Conservation (phyloP, 2,113 vertebrate species). For the Natator depressus region DNA sequence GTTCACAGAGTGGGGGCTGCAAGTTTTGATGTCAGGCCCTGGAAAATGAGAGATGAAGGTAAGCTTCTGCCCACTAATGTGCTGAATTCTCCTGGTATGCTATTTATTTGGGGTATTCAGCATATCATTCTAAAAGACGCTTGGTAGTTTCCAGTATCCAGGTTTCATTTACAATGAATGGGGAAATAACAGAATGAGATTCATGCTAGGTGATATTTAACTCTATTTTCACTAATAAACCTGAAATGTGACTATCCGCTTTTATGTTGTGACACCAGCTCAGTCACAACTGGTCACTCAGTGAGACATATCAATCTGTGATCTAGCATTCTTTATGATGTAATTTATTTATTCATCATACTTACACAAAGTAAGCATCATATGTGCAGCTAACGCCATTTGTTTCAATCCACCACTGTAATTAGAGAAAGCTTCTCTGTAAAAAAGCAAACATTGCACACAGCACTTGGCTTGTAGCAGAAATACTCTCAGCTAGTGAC, state of each 20-base stretch:
- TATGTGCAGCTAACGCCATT: background rate
- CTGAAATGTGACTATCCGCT: background rate
- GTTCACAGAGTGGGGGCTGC: background rate
- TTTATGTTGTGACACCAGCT: background rate
- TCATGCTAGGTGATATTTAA: accelerated
- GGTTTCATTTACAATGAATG: background rate
- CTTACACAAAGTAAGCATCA: background rate
- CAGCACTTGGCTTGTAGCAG: background rate
- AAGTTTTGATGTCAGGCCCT: background rate
- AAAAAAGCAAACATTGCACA: constrained; percentile 31
- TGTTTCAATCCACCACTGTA: accelerated
- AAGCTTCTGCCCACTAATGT: background rate
- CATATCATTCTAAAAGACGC: background rate
- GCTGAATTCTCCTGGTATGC: background rate
- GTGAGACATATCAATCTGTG: background rate
- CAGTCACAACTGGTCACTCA: accelerated
- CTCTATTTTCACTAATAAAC: background rate
- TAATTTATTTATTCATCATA: background rate
- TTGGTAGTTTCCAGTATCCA: background rate
- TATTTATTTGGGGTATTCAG: background rate
- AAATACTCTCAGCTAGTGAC: constrained; percentile 23
- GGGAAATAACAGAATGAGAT: background rate
- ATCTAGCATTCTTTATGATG: background rate
- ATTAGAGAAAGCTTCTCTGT: background rate
- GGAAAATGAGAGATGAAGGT: background rate